phyloP scores from a whole-genome alignment of 2,113 vertebrate species.

The Bos javanicus region DNA sequence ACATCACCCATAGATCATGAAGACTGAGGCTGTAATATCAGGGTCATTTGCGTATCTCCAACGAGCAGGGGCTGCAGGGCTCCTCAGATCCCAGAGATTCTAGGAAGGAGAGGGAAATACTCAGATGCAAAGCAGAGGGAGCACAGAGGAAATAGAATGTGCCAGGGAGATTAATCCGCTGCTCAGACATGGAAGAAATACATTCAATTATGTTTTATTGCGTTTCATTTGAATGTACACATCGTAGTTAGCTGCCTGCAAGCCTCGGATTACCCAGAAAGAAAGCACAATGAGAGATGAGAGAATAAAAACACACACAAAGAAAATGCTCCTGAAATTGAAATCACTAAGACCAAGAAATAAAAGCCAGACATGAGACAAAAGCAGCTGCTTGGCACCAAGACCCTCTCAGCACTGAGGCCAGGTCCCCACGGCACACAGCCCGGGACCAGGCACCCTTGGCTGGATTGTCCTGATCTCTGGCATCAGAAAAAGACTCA shows the following conservation, averaged over 20 bases:
- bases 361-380: conserved; percentile 28
- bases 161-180: conserved; percentile 14
- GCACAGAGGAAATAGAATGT: neutral
- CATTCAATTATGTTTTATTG: conserved; percentile 71
- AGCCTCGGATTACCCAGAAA: conserved; percentile 49
- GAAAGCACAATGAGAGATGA: conserved; percentile 42
- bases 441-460: accelerated
- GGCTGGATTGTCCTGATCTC: neutral
- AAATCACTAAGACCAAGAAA: conserved; percentile 31
- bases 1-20: accelerated
- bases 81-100: neutral
- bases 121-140: conserved; percentile 31
- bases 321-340: conserved; percentile 41
- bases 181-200: conserved; percentile 58
- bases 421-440: neutral
- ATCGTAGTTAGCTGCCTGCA: conserved; percentile 34
- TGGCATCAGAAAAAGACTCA: neutral
- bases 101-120: neutral
- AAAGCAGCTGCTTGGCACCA: neutral
- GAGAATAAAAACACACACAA: conserved; percentile 47
- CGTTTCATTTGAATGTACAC: conserved; percentile 50
- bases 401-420: neutral
- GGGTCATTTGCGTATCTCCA: neutral
- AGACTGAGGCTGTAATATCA: neutral
- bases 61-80: neutral